A percentile compares a stretch with the other conserved stretches of the same genome.
These are phyloP conservation scores for Podarcis lilfordi DNA, from an alignment of 2,797 vertebrate genomes.

Conservation along the genomic window DNA sequence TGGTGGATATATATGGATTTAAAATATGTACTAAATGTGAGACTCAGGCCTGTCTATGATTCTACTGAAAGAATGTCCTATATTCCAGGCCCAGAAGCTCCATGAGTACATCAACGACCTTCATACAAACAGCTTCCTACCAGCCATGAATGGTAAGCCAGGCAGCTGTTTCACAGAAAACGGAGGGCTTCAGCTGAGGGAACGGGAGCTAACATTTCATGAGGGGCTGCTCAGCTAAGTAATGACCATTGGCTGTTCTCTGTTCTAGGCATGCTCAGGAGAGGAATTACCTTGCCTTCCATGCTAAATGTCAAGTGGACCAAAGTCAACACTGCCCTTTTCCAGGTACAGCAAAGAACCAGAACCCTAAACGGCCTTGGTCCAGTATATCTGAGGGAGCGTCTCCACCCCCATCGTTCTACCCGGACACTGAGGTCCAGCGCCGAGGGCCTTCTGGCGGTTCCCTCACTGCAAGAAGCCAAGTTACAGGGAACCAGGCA, in stretches of 20 bases:
- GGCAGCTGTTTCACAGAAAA: neutral
- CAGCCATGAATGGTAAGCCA: conserved; percentile 7
- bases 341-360: neutral
- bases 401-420: no score
- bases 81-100: neutral
- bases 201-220: neutral
- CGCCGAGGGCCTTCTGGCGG: no score
- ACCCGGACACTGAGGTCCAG: no score
- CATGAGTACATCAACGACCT: neutral
- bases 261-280: neutral
- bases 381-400: no score
- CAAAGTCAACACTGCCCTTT: neutral
- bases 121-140: neutral
- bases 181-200: neutral
- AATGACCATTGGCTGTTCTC: neutral
- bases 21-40: neutral
- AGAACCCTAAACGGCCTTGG: no score
- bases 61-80: neutral
- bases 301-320: neutral
- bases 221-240: neutral
- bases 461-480: no score
- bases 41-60: neutral
- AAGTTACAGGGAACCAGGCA: no score
- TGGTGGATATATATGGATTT: neutral
- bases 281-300: conserved; percentile 1